phyloP scores from a whole-genome alignment of 1,140 invertebrate species.

The Ceratina japonica region DNA sequence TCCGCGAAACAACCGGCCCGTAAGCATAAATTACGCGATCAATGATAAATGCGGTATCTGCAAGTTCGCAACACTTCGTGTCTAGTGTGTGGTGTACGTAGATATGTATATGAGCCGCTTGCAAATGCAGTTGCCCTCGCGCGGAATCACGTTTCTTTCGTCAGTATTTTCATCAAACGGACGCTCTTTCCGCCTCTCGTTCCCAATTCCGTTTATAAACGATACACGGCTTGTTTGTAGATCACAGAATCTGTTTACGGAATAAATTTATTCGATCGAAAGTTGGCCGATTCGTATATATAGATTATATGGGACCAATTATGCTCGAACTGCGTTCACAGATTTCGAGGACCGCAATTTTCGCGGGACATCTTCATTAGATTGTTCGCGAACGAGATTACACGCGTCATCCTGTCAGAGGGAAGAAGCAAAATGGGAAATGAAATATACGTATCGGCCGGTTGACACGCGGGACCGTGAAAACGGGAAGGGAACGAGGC shows the following conservation, averaged over 20 bases:
- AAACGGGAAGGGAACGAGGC: slow-evolving; percentile 51
- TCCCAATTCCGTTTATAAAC: background rate
- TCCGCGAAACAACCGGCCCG: slow-evolving; percentile 12
- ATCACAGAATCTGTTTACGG: too few species aligned
- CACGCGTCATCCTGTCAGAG: background rate
- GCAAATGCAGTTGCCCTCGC: background rate
- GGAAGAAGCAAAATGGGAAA: slow-evolving; percentile 14
- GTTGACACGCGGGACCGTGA: slow-evolving; percentile 35
- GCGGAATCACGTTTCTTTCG: background rate
- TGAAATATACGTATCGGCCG: slow-evolving; percentile 21
- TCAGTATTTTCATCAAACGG: background rate
- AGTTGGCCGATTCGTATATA: too few species aligned
- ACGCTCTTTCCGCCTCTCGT: background rate
- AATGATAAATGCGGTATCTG: slow-evolving; percentile 5
- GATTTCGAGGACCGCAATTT: too few species aligned
- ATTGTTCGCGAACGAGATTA: background rate
- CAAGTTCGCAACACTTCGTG: background rate
- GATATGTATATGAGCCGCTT: background rate
- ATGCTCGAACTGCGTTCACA: too few species aligned
- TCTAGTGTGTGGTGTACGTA: too few species aligned
- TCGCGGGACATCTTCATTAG: background rate
- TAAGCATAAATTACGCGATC: slow-evolving; percentile 17
- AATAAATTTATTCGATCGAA: too few species aligned
- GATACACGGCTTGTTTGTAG: too few species aligned
- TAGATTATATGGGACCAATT: too few species aligned